These are phyloP conservation scores for Dicaeum eximium DNA, from an alignment of 2,113 vertebrate species.

Conservation along the genomic window DNA sequence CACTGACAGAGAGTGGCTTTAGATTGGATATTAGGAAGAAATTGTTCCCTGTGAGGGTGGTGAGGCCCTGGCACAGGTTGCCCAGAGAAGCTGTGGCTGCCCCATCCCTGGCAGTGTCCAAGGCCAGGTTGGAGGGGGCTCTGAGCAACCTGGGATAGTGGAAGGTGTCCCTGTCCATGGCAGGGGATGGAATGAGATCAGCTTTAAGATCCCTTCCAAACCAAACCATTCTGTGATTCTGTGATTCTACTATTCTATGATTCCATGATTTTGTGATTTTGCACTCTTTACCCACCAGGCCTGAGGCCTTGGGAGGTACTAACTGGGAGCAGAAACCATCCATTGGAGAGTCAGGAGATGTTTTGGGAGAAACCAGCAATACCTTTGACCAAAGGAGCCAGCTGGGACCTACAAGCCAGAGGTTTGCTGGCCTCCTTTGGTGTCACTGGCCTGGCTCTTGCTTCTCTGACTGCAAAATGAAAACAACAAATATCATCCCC, in stretches of 20 bases:
- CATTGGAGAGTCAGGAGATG: not conserved
- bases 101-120: not conserved
- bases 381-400: not conserved
- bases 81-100: not conserved
- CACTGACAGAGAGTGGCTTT: fast-evolving
- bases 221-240: not conserved
- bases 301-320: not conserved
- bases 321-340: not conserved
- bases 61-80: not conserved
- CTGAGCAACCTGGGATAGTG: fast-evolving
- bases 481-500: not conserved
- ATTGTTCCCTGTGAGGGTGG: fast-evolving
- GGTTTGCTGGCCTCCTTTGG: not conserved
- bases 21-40: too few relatives aligned
- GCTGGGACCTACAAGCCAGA: not conserved
- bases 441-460: not conserved
- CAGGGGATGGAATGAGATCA: not conserved
- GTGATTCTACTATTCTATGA: not conserved
- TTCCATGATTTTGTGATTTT: not conserved
- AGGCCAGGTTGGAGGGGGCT: not conserved
- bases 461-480: not conserved
- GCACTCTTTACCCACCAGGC: not conserved
- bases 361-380: fast-evolving
- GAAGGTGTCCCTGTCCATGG: not conserved
- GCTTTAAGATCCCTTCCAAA: not conserved